Percentiles rank a stretch among this genome's conserved stretches.
Evolutionary conservation across 2,113 vertebrate genomes (phyloP).

Genomic region (Pangasianodon gigas): DNA sequence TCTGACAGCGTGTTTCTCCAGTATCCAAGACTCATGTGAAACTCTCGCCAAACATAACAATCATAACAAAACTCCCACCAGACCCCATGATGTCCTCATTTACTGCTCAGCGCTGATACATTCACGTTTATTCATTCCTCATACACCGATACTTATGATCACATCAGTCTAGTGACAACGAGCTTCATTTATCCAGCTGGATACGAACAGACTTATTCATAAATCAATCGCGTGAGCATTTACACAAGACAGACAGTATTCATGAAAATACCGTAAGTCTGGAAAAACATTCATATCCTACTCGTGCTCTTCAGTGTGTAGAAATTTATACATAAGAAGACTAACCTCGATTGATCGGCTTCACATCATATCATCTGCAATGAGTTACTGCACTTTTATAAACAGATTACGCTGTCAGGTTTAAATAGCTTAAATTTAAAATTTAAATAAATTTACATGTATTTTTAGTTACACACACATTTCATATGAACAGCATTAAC

Average conservation of each 20-base stretch:
- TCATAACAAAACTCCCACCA: neutral
- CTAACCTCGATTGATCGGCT: neutral
- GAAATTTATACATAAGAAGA: neutral
- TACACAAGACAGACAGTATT: too few species aligned
- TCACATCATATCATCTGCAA: neutral
- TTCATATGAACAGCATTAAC: neutral
- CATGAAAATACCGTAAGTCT: too few species aligned
- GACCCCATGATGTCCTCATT: neutral
- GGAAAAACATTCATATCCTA: neutral
- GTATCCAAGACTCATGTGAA: neutral
- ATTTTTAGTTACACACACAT: neutral
- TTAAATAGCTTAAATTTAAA: neutral
- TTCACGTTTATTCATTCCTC: neutral
- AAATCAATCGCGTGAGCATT: neutral
- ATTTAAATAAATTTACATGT: neutral
- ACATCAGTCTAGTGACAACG: neutral
- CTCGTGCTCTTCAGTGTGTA: neutral
- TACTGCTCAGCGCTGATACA: neutral
- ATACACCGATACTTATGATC: neutral
- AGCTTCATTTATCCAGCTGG: neutral
- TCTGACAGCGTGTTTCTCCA: neutral
- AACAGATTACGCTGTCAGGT: neutral
- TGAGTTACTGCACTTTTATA: neutral
- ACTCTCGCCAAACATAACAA: neutral
- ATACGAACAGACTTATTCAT: neutral